These are phyloP conservation scores for Irena cyanogastra DNA, from an alignment of 2,113 vertebrate species.

Conservation along the genomic window DNA sequence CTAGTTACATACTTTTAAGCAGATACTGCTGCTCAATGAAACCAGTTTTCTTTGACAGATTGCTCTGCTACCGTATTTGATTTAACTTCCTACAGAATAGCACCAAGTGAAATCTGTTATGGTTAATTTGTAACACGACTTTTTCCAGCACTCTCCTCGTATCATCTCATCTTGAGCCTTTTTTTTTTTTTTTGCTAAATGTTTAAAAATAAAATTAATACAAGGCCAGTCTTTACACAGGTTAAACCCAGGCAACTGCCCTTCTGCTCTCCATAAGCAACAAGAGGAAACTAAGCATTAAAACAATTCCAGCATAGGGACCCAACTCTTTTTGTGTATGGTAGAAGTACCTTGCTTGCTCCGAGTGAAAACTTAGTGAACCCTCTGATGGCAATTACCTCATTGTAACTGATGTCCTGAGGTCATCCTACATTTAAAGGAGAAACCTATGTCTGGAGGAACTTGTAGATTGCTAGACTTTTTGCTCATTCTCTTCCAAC, in stretches of 20 bases:
- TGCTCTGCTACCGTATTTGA: constrained; percentile 66
- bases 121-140: constrained; percentile 21
- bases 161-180: neutral
- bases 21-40: constrained; percentile 24
- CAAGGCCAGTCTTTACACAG: neutral
- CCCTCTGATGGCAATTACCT: neutral
- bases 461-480: neutral
- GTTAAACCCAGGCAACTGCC: neutral
- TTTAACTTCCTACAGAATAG: constrained; percentile 49
- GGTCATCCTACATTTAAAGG: neutral
- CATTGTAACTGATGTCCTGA: neutral
- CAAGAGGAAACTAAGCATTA: neutral
- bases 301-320: neutral
- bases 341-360: neutral
- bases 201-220: constrained; percentile 31
- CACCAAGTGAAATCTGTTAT: constrained; percentile 41
- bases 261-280: neutral
- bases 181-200: neutral
- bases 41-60: constrained; percentile 54
- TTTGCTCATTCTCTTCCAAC: neutral
- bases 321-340: neutral
- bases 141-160: neutral
- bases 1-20: constrained; percentile 58
- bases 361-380: neutral
- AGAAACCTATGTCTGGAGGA: neutral